Evolutionary conservation across 1,140 invertebrate genomes (phyloP), one percentile per base, ranked within the genome.

Genomic region (Gyrodactylus salaris): DNA sequence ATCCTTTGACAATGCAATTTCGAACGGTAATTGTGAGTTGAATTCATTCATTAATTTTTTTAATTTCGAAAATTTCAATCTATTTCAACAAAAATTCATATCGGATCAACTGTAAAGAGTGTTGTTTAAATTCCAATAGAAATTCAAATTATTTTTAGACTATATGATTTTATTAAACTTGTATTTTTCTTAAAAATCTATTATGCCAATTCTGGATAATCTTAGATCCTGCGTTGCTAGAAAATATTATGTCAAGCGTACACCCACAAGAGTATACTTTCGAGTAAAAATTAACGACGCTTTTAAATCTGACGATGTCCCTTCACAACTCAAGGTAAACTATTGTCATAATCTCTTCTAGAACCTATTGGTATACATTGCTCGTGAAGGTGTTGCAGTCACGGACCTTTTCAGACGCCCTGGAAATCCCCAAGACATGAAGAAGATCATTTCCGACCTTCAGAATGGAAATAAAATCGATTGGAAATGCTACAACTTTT

Each of bases 401-500:
- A 76, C 77, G 0, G 80, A 81, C 74, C 75, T 81, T 16, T 81
- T 81, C 75, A 77, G 80, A 69, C 76, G 79, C 23, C 79, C 79
- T 68, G 80, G 80, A 21, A 81, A 81, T 74, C 78, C 78, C 0
- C 77, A 76, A 70, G 79, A 91, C 76, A 92, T 94, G 85, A 91
- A 94, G 79, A 92, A 93, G 79, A 84, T 97, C 0, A 90, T 92
- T 75, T 90, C 95, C 79, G 91, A 94, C 78, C 84, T 87, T 75
- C 89, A 93, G 80, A 88, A 91, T 76, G 93, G 93, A 20, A 85
- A 91, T 75, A 84, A 94, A 75, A 89, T 96, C n/a, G 95, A 95
- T 80, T 92, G 94, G 78, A 88, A 91, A 78, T 91, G 94, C 80
- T 96, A 92, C 80, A 93, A 89, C 76, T 91, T 96, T 73, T 93